Evolutionary conservation across 2,888 invertebrate species (phyloP).

Genomic region (Drosophila sordidula): DNA sequence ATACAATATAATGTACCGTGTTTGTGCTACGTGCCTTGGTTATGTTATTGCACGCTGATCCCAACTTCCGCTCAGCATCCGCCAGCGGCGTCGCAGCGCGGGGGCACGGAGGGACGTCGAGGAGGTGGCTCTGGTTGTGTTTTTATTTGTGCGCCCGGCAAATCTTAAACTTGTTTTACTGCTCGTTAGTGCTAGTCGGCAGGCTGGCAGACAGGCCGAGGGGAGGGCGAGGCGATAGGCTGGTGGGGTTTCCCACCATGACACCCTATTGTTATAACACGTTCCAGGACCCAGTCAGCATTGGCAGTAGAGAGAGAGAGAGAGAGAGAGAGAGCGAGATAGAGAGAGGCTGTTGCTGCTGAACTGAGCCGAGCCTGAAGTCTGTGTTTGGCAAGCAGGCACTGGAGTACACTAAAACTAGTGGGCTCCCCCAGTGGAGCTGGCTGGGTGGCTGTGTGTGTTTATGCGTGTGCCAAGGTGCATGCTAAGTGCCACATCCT

Average conservation of each 20-base stretch:
- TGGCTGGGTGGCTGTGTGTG: slow-evolving; percentile 36
- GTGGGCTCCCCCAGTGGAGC: slow-evolving; percentile 24
- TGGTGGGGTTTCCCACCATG: slow-evolving; percentile 39
- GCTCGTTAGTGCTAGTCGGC: slow-evolving; percentile 76
- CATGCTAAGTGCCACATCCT: slow-evolving; percentile 72
- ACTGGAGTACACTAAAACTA: slow-evolving; percentile 61
- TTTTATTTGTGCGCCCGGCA: slow-evolving; percentile 75
- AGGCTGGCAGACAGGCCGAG: neutral
- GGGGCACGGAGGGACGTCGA: neutral
- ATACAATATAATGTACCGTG: slow-evolving; percentile 84
- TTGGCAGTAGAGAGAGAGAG: slow-evolving; percentile 16
- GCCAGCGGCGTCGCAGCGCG: slow-evolving; percentile 6
- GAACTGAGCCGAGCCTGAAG: slow-evolving; percentile 14
- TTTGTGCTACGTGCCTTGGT: slow-evolving; percentile 84
- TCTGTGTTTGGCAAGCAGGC: slow-evolving; percentile 69
- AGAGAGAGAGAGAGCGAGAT: neutral
- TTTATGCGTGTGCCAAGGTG: slow-evolving; percentile 69
- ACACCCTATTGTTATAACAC: slow-evolving; percentile 78
- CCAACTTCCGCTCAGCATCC: slow-evolving; percentile 53
- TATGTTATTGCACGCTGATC: slow-evolving; percentile 79
- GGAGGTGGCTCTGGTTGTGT: slow-evolving; percentile 44
- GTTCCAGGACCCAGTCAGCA: slow-evolving; percentile 57
- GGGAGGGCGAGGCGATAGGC: neutral
- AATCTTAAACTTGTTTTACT: slow-evolving; percentile 81
- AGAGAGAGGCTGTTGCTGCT: slow-evolving; percentile 19